Evolutionary conservation across 2,797 vertebrate genomes (phyloP), one percentile per base, ranked within the genome.

Genomic region (Tenualosa thibaudeaui): DNA sequence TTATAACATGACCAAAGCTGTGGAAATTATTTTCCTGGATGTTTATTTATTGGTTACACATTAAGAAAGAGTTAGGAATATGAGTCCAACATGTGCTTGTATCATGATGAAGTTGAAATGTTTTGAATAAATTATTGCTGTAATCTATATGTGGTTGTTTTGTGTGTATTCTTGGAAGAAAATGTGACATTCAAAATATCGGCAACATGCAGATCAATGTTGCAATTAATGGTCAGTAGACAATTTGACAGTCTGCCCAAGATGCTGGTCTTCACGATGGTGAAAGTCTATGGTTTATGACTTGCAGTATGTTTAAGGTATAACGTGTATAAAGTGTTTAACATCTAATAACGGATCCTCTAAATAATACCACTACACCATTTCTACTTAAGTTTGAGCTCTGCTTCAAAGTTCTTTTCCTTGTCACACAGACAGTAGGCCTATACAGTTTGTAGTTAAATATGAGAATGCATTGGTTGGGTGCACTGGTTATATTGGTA

Each of bases 1-100:
- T 78, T 19, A 43, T 22, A 78, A 46, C 15, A 78, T 46, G 71
- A 78, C 71, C 71, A 78, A 78, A 78, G 71, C 6, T 78, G 71
- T 37, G 71, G 1, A 7, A 19, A 22, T 40, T 46, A 22, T 46
- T 51, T 51, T 40, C 65, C 15, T 37, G 62, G 65, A 68, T 31
- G 26, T 13, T 12, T 71, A 15, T 65, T 26, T 24, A 24, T 24
- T 24, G 22, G n/a, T 62, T 68, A 68, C 62, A 68, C 12, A 31
- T 68, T 15, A 17, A 31, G 65, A 37, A 37, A 37, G 65, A 71
- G 31, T 71, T 37, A 15, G 26, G 31, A 37, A 68, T 68, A 37
- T 68, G 65, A 71, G 40, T 37, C 65, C 46, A 49, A 49, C 46
- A 49, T 71, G 12, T 31, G 31, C 65, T 71, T 71, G 65, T 31